phyloP scores from a whole-genome alignment of 1,140 invertebrate species.

The Hydropsyche tenuis region DNA sequence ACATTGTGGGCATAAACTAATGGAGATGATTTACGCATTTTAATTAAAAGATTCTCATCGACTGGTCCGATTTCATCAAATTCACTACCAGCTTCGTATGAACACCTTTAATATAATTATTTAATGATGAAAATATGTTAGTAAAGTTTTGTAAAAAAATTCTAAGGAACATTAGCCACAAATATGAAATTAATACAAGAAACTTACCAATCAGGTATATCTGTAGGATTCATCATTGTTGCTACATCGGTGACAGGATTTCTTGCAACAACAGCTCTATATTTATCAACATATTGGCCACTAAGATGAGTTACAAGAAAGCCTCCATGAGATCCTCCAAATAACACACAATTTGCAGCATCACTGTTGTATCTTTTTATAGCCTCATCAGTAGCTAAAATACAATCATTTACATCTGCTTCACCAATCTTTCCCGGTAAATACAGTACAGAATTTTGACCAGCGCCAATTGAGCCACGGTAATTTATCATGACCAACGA shows the following conservation, averaged over 20 bases:
- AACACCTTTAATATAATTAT: conserved; percentile 57
- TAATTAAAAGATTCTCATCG: conserved; percentile 63
- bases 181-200: conserved; percentile 12
- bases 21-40: conserved; percentile 71
- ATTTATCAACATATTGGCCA: conserved; percentile 80
- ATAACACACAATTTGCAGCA: conserved; percentile 63
- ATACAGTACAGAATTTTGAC: conserved; percentile 74
- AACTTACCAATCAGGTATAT: conserved; percentile 89
- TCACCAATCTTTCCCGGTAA: conserved; percentile 78
- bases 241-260: conserved; percentile 85
- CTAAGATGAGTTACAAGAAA: conserved; percentile 87
- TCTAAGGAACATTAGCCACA: too few relatives aligned
- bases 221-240: conserved; percentile 70
- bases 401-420: conserved; percentile 83
- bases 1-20: conserved; percentile 72
- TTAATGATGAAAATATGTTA: background rate
- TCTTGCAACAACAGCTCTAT: conserved; percentile 72
- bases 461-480: conserved; percentile 84
- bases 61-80: conserved; percentile 62
- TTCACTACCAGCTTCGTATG: conserved; percentile 63
- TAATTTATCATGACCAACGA: conserved; percentile 83
- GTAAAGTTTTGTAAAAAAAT: background rate
- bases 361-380: conserved; percentile 66
- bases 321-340: conserved; percentile 91
- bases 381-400: conserved; percentile 66